phyloP scores from a whole-genome alignment of 2,888 invertebrate genomes.

The Nomada ferruginata region DNA sequence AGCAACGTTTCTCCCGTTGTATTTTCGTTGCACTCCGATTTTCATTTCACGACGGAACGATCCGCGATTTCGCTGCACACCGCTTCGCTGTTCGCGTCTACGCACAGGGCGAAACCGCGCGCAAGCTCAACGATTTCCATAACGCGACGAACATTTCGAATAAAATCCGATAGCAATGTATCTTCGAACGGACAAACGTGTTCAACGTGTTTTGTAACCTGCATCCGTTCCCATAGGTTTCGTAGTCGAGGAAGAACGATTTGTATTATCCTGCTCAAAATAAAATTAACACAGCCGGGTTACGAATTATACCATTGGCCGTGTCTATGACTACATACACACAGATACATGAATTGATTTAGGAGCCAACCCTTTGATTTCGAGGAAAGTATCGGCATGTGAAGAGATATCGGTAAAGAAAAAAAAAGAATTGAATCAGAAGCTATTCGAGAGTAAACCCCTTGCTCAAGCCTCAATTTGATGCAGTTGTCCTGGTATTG shows the following conservation, averaged over 20 bases:
- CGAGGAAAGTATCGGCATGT: not conserved
- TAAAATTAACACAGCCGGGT: slow-evolving; percentile 27
- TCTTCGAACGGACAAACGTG: slow-evolving; percentile 33
- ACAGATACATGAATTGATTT: slow-evolving; percentile 13
- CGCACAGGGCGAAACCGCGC: slow-evolving; percentile 23
- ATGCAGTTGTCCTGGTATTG: not conserved
- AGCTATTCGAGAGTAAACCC: not conserved
- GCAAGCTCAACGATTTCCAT: slow-evolving; percentile 18
- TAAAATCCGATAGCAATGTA: slow-evolving; percentile 28
- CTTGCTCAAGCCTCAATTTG: slow-evolving; percentile 11
- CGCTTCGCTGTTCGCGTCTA: slow-evolving; percentile 38
- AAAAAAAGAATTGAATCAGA: not conserved
- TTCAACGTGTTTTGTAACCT: slow-evolving; percentile 49
- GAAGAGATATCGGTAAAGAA: not conserved
- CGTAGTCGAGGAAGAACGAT: slow-evolving; percentile 24
- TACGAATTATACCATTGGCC: slow-evolving; percentile 24
- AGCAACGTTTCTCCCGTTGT: slow-evolving; percentile 45
- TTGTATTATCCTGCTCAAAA: slow-evolving; percentile 46
- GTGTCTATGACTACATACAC: slow-evolving; percentile 25
- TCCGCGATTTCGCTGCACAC: slow-evolving; percentile 28
- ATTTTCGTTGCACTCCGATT: slow-evolving; percentile 50
- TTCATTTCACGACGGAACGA: slow-evolving; percentile 31
- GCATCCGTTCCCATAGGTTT: slow-evolving; percentile 40
- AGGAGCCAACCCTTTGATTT: slow-evolving; percentile 18
- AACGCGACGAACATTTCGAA: slow-evolving; percentile 30